phyloP scores from a whole-genome alignment of 1,140 invertebrate genomes.

The Olivierus martensii region DNA sequence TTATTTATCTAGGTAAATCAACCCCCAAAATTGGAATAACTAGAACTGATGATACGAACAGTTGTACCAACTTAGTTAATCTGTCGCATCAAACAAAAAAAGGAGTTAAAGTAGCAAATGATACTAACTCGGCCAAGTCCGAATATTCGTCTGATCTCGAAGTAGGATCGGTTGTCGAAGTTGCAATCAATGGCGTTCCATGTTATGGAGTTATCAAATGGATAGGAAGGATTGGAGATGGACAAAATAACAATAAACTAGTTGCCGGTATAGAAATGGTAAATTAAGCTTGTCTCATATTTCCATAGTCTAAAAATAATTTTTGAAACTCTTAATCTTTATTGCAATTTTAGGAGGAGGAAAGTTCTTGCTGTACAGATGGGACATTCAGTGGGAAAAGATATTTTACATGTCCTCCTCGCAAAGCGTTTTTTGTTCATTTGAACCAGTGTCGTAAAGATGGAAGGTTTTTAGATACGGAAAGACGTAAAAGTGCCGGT shows the following conservation, averaged over 20 bases:
- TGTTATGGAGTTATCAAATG: constrained; percentile 64
- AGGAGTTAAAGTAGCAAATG: not conserved
- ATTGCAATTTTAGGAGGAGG: constrained; percentile 50
- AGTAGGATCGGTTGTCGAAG: constrained; percentile 36
- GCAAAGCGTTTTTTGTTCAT: constrained; percentile 60
- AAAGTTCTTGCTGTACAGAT: constrained; percentile 53
- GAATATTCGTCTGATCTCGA: constrained; percentile 24
- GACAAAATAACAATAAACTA: constrained; percentile 34
- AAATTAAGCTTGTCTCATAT: constrained; percentile 16
- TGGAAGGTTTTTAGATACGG: constrained; percentile 52
- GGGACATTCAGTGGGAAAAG: constrained; percentile 54
- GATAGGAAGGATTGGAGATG: constrained; percentile 49
- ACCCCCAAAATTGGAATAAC: constrained; percentile 6
- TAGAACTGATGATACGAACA: constrained; percentile 1
- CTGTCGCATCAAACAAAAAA: too few relatives aligned
- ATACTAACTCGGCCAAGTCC: constrained; percentile 1
- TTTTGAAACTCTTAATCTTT: not conserved
- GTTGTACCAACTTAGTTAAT: too few relatives aligned
- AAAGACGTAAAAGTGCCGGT: constrained; percentile 15
- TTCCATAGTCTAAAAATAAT: not conserved
- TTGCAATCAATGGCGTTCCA: constrained; percentile 27
- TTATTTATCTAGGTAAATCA: not conserved
- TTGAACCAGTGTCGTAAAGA: constrained; percentile 60
- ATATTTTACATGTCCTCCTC: constrained; percentile 53
- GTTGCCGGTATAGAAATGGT: constrained; percentile 56